Evolutionary conservation across 2,888 invertebrate species (phyloP), one percentile per base, ranked within the genome.

Genomic region (Melanostoma scalare): DNA sequence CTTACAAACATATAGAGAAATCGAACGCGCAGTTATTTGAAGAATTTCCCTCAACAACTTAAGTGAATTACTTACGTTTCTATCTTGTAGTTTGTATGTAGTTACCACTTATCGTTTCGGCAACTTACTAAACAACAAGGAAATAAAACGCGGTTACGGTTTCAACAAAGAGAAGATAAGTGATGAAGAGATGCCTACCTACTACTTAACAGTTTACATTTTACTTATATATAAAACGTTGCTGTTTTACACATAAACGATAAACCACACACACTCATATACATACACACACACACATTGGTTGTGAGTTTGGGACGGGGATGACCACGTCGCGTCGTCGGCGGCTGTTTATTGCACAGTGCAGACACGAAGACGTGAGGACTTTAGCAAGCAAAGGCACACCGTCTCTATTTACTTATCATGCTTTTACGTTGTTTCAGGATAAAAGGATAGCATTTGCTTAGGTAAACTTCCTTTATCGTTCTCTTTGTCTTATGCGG

Each of bases 401-500:
- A 77, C 82, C 56, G 78, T 74, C 73, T 56, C 36, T 82, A 53
- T 78, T 82, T 82, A 65, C 72, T 74, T 69, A 58, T 63, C 63
- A 63, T 77, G 68, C 55, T 52, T 69, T 55, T 46, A 40, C 52
- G 36, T 63, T 68, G 31, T 60, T 68, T 8, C 63, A 30, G 48
- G 68, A 79, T 67, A 63, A 74, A 44, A 44, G 63, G 42, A 63
- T 63, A 75, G 56, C 44, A 69, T 58, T 75, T 75, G 71, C 4
- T 63, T 71, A 58, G 60, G 63, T 63, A 50, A 69, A 78, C 78
- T 73, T 78, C 63, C 68, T 77, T 82, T 82, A 73, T 78, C 42
- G 55, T 31, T 53, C 33, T 31, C 58, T 78, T 78, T 82, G 82
- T 82, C 63, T 78, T 78, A 65, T 82, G 82, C 58, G 82, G 82